Conservation (phyloP, 2,797 vertebrate species). For the Neostethus bicornis region DNA sequence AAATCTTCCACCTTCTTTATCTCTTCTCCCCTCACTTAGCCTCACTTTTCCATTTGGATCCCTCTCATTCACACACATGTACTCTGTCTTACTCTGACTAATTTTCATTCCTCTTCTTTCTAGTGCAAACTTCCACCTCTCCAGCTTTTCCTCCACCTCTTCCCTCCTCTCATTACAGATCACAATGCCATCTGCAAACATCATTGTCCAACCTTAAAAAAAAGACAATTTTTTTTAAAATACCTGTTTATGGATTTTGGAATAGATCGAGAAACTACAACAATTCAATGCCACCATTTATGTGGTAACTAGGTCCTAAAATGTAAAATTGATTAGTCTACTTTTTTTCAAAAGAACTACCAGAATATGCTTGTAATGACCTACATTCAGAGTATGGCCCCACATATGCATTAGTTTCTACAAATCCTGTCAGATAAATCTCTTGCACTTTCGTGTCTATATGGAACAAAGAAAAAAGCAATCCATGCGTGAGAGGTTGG, state of each 20-base stretch:
- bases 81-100: no score
- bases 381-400: constrained; percentile 15
- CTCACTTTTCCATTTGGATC: no score
- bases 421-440: constrained; percentile 57
- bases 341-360: constrained; percentile 19
- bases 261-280: neutral
- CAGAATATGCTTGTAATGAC: constrained; percentile 19
- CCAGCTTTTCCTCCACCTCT: no score
- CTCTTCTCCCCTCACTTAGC: no score
- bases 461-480: constrained; percentile 58
- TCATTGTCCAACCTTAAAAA: no score
- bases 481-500: constrained; percentile 44
- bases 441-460: constrained; percentile 38
- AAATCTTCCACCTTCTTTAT: no score
- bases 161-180: no score
- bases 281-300: neutral
- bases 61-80: no score
- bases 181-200: no score
- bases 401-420: constrained; percentile 24
- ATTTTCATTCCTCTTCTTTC: no score
- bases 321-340: neutral
- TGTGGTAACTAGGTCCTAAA: neutral
- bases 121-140: no score
- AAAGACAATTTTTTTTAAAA: neutral
- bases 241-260: constrained; percentile 1